Evolutionary conservation across 2,888 invertebrate species (phyloP).

Genomic region (Drosophila dives): DNA sequence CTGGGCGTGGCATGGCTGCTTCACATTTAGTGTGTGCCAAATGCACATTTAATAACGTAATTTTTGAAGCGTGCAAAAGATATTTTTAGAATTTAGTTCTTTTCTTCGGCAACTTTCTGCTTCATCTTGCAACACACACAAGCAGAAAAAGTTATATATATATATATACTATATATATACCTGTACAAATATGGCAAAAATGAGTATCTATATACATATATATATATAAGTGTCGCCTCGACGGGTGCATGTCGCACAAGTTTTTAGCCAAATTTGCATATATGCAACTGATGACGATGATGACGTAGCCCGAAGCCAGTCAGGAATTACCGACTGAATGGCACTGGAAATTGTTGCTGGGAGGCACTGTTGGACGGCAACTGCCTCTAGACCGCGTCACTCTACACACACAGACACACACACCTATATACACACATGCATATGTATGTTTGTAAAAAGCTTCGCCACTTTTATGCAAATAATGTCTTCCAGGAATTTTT

Average conservation of each 20-base stretch:
- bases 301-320: slow-evolving; percentile 57
- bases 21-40: slow-evolving; percentile 77
- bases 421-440: slow-evolving; percentile 1
- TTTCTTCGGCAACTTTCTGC: slow-evolving; percentile 65
- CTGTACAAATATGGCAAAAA: background rate
- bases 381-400: background rate
- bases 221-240: slow-evolving; percentile 22
- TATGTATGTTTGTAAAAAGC: slow-evolving; percentile 44
- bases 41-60: slow-evolving; percentile 82
- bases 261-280: slow-evolving; percentile 77
- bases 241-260: slow-evolving; percentile 62
- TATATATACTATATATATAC: slow-evolving; percentile 1
- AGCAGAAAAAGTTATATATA: slow-evolving; percentile 37
- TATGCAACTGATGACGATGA: slow-evolving; percentile 73
- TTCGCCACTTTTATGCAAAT: slow-evolving; percentile 79
- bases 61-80: slow-evolving; percentile 78
- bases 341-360: slow-evolving; percentile 57
- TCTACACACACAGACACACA: background rate
- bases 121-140: slow-evolving; percentile 61
- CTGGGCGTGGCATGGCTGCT: slow-evolving; percentile 34
- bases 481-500: slow-evolving; percentile 80
- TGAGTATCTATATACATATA: slow-evolving; percentile 6
- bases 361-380: slow-evolving; percentile 39
- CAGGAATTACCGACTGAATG: slow-evolving; percentile 54
- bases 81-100: slow-evolving; percentile 77